Evolutionary conservation across 2,113 vertebrate genomes (phyloP).

Genomic region (Indri indri): DNA sequence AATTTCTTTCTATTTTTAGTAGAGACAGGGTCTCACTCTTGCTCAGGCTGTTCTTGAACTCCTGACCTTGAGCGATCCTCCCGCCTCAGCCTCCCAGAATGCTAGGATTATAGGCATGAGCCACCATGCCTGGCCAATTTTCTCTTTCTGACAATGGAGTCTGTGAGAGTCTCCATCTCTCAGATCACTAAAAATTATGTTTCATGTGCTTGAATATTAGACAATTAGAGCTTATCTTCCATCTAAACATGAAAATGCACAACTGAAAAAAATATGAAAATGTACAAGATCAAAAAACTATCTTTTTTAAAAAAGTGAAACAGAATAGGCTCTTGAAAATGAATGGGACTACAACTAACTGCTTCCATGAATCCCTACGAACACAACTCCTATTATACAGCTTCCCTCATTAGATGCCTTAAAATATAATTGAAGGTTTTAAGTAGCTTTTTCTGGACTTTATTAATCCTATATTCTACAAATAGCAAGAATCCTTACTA

Average conservation of each 20-base stretch:
- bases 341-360: not conserved
- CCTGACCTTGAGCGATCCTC: too few species aligned
- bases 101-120: too few species aligned
- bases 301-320: not conserved
- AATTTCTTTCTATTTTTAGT: too few species aligned
- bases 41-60: too few species aligned
- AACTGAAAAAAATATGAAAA: not conserved
- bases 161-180: not conserved
- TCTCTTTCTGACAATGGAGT: not conserved
- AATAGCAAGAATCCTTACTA: too few species aligned
- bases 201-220: not conserved
- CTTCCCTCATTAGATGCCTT: not conserved
- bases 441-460: not conserved
- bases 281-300: not conserved
- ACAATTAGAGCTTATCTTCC: not conserved
- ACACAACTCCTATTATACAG: not conserved
- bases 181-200: conserved; percentile 18
- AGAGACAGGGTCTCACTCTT: too few species aligned
- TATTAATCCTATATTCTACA: not conserved
- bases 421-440: not conserved
- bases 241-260: conserved; percentile 31
- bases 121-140: too few species aligned
- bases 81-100: too few species aligned
- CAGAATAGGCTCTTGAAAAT: not conserved
- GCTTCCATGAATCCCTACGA: not conserved